A percentile compares a stretch with the other conserved stretches of the same genome.
Evolutionary conservation across 2,888 invertebrate genomes (phyloP).

Genomic region (Octonoba sinensis): DNA sequence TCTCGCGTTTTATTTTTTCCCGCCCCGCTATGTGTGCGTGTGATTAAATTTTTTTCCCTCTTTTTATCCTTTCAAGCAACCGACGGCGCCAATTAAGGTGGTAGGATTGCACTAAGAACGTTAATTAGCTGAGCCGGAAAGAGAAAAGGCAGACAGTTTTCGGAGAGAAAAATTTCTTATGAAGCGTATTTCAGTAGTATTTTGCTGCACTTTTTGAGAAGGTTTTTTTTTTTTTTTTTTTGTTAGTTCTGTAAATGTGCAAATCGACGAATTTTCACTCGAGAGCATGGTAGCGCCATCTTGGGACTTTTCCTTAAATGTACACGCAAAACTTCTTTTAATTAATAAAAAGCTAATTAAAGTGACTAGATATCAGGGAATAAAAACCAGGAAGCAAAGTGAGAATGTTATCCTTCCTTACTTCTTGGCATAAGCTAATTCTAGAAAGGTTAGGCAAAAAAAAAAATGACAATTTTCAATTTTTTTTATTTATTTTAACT

Average conservation of each 20-base stretch:
- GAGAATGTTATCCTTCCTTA: too few relatives aligned
- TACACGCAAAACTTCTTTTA: neutral
- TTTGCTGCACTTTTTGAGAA: neutral
- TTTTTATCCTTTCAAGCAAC: neutral
- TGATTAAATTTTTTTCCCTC: conserved; percentile 47
- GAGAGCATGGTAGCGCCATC: conserved; percentile 23
- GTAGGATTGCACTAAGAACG: conserved; percentile 45
- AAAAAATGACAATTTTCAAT: too few relatives aligned
- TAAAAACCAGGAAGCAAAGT: too few relatives aligned
- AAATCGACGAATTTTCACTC: too few relatives aligned
- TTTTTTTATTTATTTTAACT: too few relatives aligned
- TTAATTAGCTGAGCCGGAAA: conserved; percentile 51
- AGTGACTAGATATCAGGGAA: too few relatives aligned
- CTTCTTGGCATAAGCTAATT: too few relatives aligned
- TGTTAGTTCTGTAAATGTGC: neutral
- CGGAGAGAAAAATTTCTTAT: neutral
- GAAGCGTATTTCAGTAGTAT: neutral
- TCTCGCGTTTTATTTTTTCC: neutral
- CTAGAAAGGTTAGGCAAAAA: too few relatives aligned
- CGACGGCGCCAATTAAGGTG: conserved; percentile 48
- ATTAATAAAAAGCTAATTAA: too few relatives aligned
- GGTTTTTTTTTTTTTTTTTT: neutral
- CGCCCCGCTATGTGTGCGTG: neutral
- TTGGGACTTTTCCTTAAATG: conserved; percentile 6
- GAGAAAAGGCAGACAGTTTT: neutral